Percentiles rank a stretch among this genome's conserved stretches.
Evolutionary conservation across 2,113 vertebrate genomes (phyloP).

Genomic region (Tachuris rubrigastra): DNA sequence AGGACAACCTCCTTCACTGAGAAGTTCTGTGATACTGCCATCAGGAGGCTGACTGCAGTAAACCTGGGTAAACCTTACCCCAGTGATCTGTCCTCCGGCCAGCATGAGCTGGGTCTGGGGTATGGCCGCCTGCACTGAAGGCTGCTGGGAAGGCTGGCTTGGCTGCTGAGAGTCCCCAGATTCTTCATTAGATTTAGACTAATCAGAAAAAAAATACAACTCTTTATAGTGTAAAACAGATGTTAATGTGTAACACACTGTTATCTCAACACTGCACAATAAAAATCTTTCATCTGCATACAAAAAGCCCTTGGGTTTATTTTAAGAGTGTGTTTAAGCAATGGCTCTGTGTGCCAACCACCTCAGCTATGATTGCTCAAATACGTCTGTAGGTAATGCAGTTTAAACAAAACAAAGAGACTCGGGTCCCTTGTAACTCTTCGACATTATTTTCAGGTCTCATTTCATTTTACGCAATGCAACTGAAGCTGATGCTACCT

Average conservation of each 20-base stretch:
- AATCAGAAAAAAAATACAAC: constrained; percentile 68
- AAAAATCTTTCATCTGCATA: constrained; percentile 61
- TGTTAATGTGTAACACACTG: constrained; percentile 46
- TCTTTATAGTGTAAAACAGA: constrained; percentile 64
- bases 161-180: constrained; percentile 86
- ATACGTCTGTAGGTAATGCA: neutral
- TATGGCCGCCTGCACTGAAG: constrained; percentile 86
- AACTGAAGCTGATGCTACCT: neutral
- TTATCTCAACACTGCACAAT: constrained; percentile 42
- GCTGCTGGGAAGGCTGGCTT: constrained; percentile 86
- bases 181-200: constrained; percentile 93
- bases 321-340: constrained; percentile 57
- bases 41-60: neutral
- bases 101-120: constrained; percentile 97
- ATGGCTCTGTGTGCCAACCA: neutral
- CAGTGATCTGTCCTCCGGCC: constrained; percentile 95
- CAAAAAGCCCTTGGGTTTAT: constrained; percentile 58
- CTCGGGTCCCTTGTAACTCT: neutral
- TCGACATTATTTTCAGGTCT: constrained; percentile 10
- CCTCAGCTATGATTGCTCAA: neutral
- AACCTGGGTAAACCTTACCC: constrained; percentile 83
- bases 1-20: neutral
- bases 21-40: neutral
- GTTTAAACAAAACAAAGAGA: constrained; percentile 38
- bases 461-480: neutral